These are phyloP conservation scores for Mormoops blainvillei DNA, from an alignment of 2,113 vertebrate genomes.

Conservation along the genomic window DNA sequence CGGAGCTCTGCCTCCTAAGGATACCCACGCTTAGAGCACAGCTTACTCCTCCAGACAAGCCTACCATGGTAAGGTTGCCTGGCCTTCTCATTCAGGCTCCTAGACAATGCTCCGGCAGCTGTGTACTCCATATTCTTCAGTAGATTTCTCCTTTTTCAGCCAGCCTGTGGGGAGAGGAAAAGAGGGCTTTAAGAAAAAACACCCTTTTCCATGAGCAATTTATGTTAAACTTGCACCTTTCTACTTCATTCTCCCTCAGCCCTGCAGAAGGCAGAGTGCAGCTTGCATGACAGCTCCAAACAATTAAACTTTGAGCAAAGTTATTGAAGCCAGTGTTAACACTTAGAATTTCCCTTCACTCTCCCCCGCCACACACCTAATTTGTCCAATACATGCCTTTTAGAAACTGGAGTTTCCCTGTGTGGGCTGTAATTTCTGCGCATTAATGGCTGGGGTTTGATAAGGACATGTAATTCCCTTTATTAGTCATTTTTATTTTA, in stretches of 20 bases:
- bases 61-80: fast-evolving
- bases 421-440: conserved; percentile 15
- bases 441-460: conserved; percentile 44
- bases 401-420: conserved; percentile 2
- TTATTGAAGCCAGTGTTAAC: conserved; percentile 16
- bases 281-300: neutral
- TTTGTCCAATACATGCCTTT: neutral
- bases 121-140: neutral
- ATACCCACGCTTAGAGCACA: neutral
- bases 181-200: neutral
- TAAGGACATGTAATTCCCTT: conserved; percentile 9
- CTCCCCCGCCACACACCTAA: neutral
- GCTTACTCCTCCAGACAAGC: neutral
- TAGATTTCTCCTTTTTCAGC: neutral
- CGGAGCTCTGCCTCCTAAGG: neutral
- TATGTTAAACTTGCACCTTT: neutral
- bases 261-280: neutral
- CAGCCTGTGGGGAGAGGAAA: neutral
- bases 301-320: conserved; percentile 67
- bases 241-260: neutral
- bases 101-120: neutral
- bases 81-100: neutral
- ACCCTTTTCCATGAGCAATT: neutral
- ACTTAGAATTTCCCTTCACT: neutral
- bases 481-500: conserved; percentile 65